Percentiles rank a stretch among this genome's conserved stretches.
Conservation (phyloP, 2,888 invertebrate genomes). For the Autographa pulchrina region DNA sequence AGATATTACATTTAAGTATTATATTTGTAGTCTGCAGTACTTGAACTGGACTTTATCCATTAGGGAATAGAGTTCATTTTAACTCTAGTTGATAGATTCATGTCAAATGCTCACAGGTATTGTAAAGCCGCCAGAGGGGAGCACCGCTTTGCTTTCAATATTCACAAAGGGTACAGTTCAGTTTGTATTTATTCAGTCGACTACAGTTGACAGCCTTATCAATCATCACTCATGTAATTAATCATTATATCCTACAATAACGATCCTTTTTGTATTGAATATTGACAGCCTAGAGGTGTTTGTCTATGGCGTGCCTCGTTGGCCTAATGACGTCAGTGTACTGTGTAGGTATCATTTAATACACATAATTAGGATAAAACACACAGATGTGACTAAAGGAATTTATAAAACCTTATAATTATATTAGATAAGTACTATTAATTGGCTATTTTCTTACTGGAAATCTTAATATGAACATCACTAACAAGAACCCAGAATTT, state of each 20-base stretch:
- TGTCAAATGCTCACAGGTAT: conserved; percentile 54
- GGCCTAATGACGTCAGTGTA: conserved; percentile 64
- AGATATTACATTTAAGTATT: conserved; percentile 40
- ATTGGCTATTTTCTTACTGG: conserved; percentile 47
- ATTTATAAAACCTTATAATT: conserved; percentile 69
- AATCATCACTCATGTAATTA: neutral
- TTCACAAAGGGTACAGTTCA: neutral
- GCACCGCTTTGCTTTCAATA: conserved; percentile 26
- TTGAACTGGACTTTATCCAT: conserved; percentile 60
- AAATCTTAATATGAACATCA: conserved; percentile 52
- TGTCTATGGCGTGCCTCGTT: conserved; percentile 33
- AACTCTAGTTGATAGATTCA: conserved; percentile 42
- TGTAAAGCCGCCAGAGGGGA: conserved; percentile 42
- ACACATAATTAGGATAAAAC: conserved; percentile 61
- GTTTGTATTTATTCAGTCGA: conserved; percentile 13
- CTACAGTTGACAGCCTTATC: conserved; percentile 11
- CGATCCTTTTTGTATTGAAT: conserved; percentile 3
- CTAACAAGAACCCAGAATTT: too few species aligned
- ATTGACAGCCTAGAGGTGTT: conserved; percentile 25
- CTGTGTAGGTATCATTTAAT: conserved; percentile 66
- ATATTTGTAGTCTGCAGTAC: conserved; percentile 44
- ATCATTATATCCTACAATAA: neutral
- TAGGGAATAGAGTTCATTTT: conserved; percentile 65
- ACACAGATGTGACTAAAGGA: conserved; percentile 77
- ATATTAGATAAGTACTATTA: conserved; percentile 47